Evolutionary conservation across 2,113 vertebrate species (phyloP), one percentile per base, ranked within the genome.

Genomic region (Oxygymnocypris stewartii): DNA sequence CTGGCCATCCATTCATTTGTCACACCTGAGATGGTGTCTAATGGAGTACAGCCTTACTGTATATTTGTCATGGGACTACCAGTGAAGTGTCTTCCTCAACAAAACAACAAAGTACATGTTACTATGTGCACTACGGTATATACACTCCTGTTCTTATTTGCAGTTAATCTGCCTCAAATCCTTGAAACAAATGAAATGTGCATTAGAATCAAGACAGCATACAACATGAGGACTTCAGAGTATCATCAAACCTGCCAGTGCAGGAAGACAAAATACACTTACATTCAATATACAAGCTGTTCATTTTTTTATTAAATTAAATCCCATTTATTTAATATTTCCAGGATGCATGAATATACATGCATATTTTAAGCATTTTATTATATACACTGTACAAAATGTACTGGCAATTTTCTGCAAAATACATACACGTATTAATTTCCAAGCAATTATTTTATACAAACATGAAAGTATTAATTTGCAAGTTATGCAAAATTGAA

Each of bases 11-110:
- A 76, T 84, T 89, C 51, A 87, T 87, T 86, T 83, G 86, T 89
- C 88, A 89, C 86, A 87, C 88, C 47, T 75, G 51, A 35, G 76
- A 61, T 85, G 61, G 51, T 61, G 37, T 89, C 73, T 85, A 89
- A 84, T 75, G 47, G 84, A 89, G 51, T 89, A 87, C 47, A 74
- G 65, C 79, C 61, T 83, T 51, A 85, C 31, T 80, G 73, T 85
- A 87, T 79, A 82, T 84, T 74, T 89, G 80, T 83, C 59, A 84
- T 25, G 73, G 73, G 71, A 67, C 44, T 84, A 65, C 85, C 85
- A 84, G 35, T 23, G 74, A 85, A 76, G 82, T 44, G 20, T 44
- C 82, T 65, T 51, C 42, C 0, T 7, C 31, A 40, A 35, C 54
- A 35, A 57, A 83, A 37, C 14, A 23, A 79, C 12, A 57, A 57